Base-by-base conservation (phyloP, 2,113 vertebrate species). In the Chloropsis hardwickii region DNA sequence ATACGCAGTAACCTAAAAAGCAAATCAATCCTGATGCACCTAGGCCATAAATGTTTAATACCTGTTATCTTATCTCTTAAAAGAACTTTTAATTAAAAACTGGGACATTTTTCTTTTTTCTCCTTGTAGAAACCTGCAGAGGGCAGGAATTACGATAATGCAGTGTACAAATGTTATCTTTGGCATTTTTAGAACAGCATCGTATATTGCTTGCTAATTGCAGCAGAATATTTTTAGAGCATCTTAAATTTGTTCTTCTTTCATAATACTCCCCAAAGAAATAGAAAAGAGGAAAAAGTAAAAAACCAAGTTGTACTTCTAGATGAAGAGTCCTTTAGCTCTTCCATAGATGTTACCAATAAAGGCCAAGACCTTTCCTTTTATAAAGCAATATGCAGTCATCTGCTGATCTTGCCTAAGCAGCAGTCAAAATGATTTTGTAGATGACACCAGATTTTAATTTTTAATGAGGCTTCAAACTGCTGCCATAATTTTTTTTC, bases 401-500 rank as follows among this genome's bases (percentile, higher is more conserved):
- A 47, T 91, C 45, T 56, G 17, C 37, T 94, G 16, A 69, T 39
- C 25, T 87, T 92, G 14, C n/a, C 44, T 71, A 92, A 78, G 54
- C 56, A 79, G 9, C 44, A 87, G 33, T 60, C 45, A 80, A 76
- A 92, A 72, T 24, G 1, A 64, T 40, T 92, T 86, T 50, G 11
- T 62, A 82, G 39, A 60, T 66, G 15, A 16, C 56, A 44, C 42
- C 44, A 87, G 31, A 92, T 93, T 94, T 96, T 91, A 96, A 93
- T 94, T 93, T 95, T 95, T 65, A 87, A 96, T 37, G 12, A 86
- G 20, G 54, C 57, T 89, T 95, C 45, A 94, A 87, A 89, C 37
- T 77, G 39, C 66, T 85, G 22, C 51, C 66, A 80, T 78, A 92
- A 22, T 35, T 79, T 88, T 97, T 97, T 95, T 92, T 92, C 27